Percentiles rank a stretch among this genome's conserved stretches.
Evolutionary conservation across 2,888 invertebrate species (phyloP).

Genomic region (Girardia tigrina): DNA sequence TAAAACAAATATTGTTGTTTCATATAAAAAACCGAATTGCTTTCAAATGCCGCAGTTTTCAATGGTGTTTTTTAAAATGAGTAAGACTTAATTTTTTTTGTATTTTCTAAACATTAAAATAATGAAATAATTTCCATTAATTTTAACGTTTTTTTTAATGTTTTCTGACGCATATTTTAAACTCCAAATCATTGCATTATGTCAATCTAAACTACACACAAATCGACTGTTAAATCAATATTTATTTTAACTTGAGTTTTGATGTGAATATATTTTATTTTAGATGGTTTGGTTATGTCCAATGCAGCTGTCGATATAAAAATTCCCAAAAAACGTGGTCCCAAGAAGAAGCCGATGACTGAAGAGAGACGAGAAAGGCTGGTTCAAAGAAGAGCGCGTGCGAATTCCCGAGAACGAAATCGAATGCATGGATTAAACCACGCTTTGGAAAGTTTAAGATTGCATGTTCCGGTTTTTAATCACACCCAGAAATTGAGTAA

Average conservation of each 20-base stretch:
- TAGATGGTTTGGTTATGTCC: not conserved
- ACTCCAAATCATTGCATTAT: no score
- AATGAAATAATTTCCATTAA: no score
- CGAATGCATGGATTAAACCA: conserved; percentile 60
- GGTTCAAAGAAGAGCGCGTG: conserved; percentile 48
- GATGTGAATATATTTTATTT: not conserved
- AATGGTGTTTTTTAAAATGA: conserved; percentile 9
- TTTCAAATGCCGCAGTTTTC: not conserved
- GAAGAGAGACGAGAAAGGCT: conserved; percentile 46
- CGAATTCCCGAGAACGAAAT: conserved; percentile 58
- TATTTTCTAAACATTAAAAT: not conserved
- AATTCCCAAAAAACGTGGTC: conserved; percentile 48
- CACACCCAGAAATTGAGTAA: conserved; percentile 54
- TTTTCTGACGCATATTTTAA: no score
- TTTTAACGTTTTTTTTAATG: no score
- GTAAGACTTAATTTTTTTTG: not conserved
- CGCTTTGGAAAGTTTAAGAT: conserved; percentile 56
- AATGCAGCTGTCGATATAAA: conserved; percentile 30
- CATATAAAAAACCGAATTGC: not conserved
- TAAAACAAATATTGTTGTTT: not conserved
- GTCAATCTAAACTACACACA: no score
- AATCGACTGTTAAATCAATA: no score
- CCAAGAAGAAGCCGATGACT: conserved; percentile 50
- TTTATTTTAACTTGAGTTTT: not conserved
- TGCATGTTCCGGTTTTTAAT: conserved; percentile 51